Evolutionary conservation across 2,797 vertebrate genomes (phyloP), one percentile per base, ranked within the genome.

Genomic region (Pempheris klunzingeri): DNA sequence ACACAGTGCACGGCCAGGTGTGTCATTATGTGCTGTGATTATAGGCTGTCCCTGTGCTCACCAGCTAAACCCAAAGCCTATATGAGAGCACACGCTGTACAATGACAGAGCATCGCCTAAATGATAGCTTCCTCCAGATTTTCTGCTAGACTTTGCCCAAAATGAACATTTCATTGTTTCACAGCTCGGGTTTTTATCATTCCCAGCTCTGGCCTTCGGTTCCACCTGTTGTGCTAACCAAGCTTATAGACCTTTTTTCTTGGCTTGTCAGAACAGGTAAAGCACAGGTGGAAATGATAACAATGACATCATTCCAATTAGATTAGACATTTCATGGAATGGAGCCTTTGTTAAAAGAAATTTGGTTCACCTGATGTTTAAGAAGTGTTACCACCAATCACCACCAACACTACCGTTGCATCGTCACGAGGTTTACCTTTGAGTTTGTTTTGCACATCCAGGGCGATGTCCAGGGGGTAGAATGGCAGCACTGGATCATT

Each of bases 371-470:
- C 43, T 43, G 41, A 43, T 15, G 26, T 14, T 18, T 15, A 50
- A n/a, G n/a, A n/a, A n/a, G n/a, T n/a, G n/a, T n/a, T 47, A 32
- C 50, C 26, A 22, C 15, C 12, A 11, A 41, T 34, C 24, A 39
- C 20, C 39, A 32, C 20, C 15, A 49, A 7, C 47, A 39, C 15
- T 30, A 39, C n/a, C 5, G 22, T 50, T 24, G 28, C 46, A 28
- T 44, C 34, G 32, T 81, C 15, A 66, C 69, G 83, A 12, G 4
- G 12, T 68, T 94, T 96, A 99, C 97, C 97, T 98, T 96, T 97
- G 72, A 99, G 96, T 80, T 93, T 97, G 88, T 96, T 97, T 90
- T 99, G 97, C 89, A 98, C 93, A 90, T 97, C 95, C 90, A 99
- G 92, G 0, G 96, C 96, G 50, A 98, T 92, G 90, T 99, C 97